phyloP scores from a whole-genome alignment of 92 coral and sea anemone species.

The Bergia puertoricense region DNA sequence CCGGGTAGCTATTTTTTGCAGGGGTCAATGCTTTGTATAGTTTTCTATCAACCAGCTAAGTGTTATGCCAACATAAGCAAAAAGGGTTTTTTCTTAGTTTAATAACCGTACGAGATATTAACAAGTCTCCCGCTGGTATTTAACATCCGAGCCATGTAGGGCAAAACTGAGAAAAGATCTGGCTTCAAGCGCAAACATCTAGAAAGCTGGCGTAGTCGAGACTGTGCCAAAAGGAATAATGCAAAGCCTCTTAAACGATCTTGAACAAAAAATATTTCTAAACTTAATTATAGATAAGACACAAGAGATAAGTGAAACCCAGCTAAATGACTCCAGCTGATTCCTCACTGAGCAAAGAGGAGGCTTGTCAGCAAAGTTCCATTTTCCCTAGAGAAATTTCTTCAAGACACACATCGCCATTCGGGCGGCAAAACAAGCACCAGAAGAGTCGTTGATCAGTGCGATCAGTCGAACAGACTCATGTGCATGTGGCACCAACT shows the following conservation, averaged over 20 bases:
- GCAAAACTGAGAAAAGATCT: neutral
- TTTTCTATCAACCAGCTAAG: neutral
- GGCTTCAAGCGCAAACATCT: neutral
- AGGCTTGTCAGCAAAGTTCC: neutral
- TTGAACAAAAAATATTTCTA: neutral
- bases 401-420: neutral
- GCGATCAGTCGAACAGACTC: neutral
- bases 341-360: neutral
- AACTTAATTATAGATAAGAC: neutral
- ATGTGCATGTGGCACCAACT: neutral
- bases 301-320: neutral
- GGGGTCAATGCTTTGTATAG: slow-evolving; percentile 14
- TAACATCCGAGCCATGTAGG: neutral
- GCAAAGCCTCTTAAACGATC: neutral
- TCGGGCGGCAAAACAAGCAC: neutral
- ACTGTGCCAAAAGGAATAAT: neutral
- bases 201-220: neutral
- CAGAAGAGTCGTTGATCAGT: neutral
- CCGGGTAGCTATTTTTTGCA: neutral
- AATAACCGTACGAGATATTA: neutral
- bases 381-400: slow-evolving; percentile 5
- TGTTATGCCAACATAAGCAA: neutral
- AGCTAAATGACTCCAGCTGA: neutral
- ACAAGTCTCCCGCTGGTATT: neutral
- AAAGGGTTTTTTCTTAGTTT: neutral